A percentile compares a stretch with the other conserved stretches of the same genome.
Evolutionary conservation across 1,140 invertebrate species (phyloP).

Genomic region (Samia ricini): DNA sequence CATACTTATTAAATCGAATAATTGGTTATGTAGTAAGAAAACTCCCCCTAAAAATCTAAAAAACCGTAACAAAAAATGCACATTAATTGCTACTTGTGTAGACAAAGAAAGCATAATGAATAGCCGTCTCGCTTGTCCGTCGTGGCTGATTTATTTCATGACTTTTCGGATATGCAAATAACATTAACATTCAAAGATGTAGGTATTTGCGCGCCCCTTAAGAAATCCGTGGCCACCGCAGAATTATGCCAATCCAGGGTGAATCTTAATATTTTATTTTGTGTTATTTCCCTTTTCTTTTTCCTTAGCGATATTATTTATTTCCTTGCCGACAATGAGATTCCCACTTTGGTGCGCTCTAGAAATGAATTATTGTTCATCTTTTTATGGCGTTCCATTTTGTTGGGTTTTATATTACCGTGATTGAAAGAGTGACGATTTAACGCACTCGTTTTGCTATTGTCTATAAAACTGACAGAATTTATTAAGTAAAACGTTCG

Average conservation of each 20-base stretch:
- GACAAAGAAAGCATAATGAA: constrained; percentile 70
- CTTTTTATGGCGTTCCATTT: constrained; percentile 70
- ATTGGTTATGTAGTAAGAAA: too few species aligned
- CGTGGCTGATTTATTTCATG: constrained; percentile 76
- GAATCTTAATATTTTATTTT: constrained; percentile 78
- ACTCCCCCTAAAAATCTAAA: neutral
- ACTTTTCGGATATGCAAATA: constrained; percentile 77
- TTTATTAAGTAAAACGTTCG: too few species aligned
- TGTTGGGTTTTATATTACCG: constrained; percentile 59
- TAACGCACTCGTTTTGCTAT: constrained; percentile 17
- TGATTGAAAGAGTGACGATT: constrained; percentile 59
- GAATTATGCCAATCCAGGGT: constrained; percentile 73
- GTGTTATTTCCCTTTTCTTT: constrained; percentile 74
- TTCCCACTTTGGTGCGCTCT: constrained; percentile 75
- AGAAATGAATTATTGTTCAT: constrained; percentile 77
- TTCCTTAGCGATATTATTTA: constrained; percentile 75
- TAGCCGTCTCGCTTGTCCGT: constrained; percentile 66
- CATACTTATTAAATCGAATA: too few species aligned
- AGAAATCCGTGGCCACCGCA: constrained; percentile 66
- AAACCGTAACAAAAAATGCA: constrained; percentile 7
- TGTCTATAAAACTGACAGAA: neutral
- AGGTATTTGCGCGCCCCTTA: constrained; percentile 56
- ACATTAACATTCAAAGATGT: constrained; percentile 75
- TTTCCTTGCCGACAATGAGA: constrained; percentile 72
- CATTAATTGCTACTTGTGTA: constrained; percentile 63